phyloP scores from a whole-genome alignment of 2,797 vertebrate genomes.

The Sebastes aleutianus region DNA sequence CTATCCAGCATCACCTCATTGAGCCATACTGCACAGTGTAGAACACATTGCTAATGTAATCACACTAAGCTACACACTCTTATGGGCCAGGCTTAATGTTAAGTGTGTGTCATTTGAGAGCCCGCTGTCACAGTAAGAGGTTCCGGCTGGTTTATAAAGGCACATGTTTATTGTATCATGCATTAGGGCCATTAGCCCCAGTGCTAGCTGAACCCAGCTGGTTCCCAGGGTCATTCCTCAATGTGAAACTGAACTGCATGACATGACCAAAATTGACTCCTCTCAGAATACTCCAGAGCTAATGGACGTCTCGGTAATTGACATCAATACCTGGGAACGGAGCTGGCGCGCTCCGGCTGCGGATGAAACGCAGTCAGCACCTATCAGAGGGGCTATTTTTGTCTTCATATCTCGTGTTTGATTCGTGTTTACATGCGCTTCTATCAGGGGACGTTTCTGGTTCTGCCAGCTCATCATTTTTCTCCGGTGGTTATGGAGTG shows the following conservation, averaged over 20 bases:
- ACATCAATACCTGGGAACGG: slow-evolving; percentile 70
- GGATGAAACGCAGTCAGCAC: slow-evolving; percentile 51
- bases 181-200: slow-evolving; percentile 73
- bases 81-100: slow-evolving; percentile 69
- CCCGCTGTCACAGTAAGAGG: slow-evolving; percentile 65
- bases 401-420: slow-evolving; percentile 51
- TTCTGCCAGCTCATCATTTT: slow-evolving; percentile 23
- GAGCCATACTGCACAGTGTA: slow-evolving; percentile 62
- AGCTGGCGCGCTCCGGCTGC: slow-evolving; percentile 22
- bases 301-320: slow-evolving; percentile 72
- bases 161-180: slow-evolving; percentile 76
- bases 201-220: slow-evolving; percentile 62
- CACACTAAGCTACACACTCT: slow-evolving; percentile 67
- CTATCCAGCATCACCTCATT: slow-evolving; percentile 67
- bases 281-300: slow-evolving; percentile 66
- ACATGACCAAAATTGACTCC: slow-evolving; percentile 73
- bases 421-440: slow-evolving; percentile 54
- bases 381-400: slow-evolving; percentile 60
- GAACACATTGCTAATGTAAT: slow-evolving; percentile 78
- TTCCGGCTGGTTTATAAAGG: slow-evolving; percentile 75
- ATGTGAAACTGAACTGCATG: slow-evolving; percentile 71
- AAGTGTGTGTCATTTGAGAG: slow-evolving; percentile 77
- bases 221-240: slow-evolving; percentile 70
- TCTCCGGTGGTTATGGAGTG: neutral
- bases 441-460: slow-evolving; percentile 1